A percentile compares a stretch with the other conserved stretches of the same genome.
These are phyloP conservation scores for Drosophila falleni DNA, from an alignment of 2,888 invertebrate genomes.

Conservation along the genomic window DNA sequence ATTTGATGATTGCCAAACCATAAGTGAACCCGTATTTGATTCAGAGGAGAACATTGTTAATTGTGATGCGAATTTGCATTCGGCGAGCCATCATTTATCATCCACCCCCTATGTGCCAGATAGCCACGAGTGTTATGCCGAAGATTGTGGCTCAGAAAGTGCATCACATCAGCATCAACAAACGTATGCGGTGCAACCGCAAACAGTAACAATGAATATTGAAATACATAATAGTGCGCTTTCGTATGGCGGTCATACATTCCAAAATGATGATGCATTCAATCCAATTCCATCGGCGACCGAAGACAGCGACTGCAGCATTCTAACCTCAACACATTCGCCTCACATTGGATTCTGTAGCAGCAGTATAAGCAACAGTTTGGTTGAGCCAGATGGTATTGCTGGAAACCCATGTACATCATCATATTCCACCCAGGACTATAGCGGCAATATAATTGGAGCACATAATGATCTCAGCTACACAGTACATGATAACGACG, in stretches of 20 bases:
- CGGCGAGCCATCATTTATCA: slow-evolving; percentile 80
- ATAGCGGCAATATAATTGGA: slow-evolving; percentile 64
- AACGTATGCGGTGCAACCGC: slow-evolving; percentile 62
- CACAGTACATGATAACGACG: slow-evolving; percentile 76
- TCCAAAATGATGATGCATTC: slow-evolving; percentile 75
- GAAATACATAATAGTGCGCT: slow-evolving; percentile 78
- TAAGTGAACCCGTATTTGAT: slow-evolving; percentile 72
- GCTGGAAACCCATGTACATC: slow-evolving; percentile 53
- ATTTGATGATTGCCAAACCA: slow-evolving; percentile 58
- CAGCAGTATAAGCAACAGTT: slow-evolving; percentile 47
- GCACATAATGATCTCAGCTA: slow-evolving; percentile 80
- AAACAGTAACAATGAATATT: slow-evolving; percentile 83
- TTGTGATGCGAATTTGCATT: slow-evolving; percentile 83
- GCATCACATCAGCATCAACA: slow-evolving; percentile 44
- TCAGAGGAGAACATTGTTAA: slow-evolving; percentile 82
- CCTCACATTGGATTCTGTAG: slow-evolving; percentile 69
- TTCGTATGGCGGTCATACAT: slow-evolving; percentile 68
- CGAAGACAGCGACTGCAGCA: slow-evolving; percentile 80
- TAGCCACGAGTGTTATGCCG: slow-evolving; percentile 63
- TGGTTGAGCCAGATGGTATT: slow-evolving; percentile 68
- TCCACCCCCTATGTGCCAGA: slow-evolving; percentile 57
- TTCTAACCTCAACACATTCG: slow-evolving; percentile 74
- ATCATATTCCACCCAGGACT: slow-evolving; percentile 64
- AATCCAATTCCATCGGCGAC: slow-evolving; percentile 71
- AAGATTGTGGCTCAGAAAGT: slow-evolving; percentile 61